Evolutionary conservation across 2,888 invertebrate genomes (phyloP).

Genomic region (Laothoe populi): DNA sequence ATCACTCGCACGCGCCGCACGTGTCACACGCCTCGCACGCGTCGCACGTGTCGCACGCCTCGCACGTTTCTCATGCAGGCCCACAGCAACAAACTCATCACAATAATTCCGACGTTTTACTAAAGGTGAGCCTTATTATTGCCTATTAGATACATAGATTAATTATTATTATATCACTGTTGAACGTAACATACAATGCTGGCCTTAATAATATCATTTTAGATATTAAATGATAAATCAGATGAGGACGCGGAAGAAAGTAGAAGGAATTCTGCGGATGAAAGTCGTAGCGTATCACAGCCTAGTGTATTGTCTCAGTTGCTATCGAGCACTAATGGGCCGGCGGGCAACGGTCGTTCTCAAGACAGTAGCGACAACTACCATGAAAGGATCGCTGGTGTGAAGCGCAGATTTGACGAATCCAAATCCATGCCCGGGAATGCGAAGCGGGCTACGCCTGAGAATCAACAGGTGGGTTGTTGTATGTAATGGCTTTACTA

Average conservation of each 20-base stretch:
- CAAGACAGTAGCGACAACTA: conserved; percentile 67
- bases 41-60: conserved; percentile 41
- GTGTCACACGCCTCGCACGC: conserved; percentile 44
- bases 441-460: conserved; percentile 82
- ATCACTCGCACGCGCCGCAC: conserved; percentile 41
- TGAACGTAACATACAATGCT: neutral
- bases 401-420: conserved; percentile 81
- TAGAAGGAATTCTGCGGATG: conserved; percentile 68
- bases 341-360: conserved; percentile 64
- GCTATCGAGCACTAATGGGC: conserved; percentile 69
- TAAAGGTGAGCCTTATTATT: conserved; percentile 58
- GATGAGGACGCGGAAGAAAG: conserved; percentile 90
- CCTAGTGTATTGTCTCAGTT: conserved; percentile 84
- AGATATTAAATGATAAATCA: conserved; percentile 93
- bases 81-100: conserved; percentile 50
- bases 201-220: conserved; percentile 30
- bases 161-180: neutral
- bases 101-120: conserved; percentile 85
- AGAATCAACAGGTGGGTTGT: conserved; percentile 79
- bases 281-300: conserved; percentile 60
- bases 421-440: conserved; percentile 86
- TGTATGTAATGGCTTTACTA: no score
- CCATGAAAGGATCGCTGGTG: conserved; percentile 64
- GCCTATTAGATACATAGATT: neutral
- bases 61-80: conserved; percentile 26